Evolutionary conservation across 2,888 invertebrate species (phyloP).

Genomic region (Troides aeacus): DNA sequence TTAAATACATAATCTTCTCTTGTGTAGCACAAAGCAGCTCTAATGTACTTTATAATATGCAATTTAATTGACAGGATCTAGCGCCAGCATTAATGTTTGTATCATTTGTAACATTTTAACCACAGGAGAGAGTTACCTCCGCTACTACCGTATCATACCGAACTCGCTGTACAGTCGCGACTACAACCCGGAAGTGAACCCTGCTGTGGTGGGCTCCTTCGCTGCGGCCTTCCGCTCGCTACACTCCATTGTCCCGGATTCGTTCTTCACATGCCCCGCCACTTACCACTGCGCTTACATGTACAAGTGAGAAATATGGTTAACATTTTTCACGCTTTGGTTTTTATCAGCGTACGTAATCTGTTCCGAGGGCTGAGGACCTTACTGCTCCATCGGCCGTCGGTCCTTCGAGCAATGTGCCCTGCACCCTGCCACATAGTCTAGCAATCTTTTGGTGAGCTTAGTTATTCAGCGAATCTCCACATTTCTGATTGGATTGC

Average conservation of each 20-base stretch:
- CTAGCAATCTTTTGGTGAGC: no score
- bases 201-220: slow-evolving; percentile 84
- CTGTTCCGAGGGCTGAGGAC: slow-evolving; percentile 37
- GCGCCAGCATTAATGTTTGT: background rate
- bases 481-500: no score
- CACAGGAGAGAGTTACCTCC: slow-evolving; percentile 78
- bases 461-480: no score
- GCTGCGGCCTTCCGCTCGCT: slow-evolving; percentile 86
- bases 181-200: slow-evolving; percentile 82
- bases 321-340: background rate
- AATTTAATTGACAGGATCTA: no score
- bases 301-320: slow-evolving; percentile 50
- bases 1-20: no score
- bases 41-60: no score
- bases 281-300: slow-evolving; percentile 56
- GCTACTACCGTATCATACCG: slow-evolving; percentile 82
- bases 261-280: slow-evolving; percentile 61
- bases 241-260: slow-evolving; percentile 82
- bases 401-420: no score
- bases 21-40: no score
- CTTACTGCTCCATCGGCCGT: no score
- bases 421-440: no score
- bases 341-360: background rate
- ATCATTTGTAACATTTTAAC: background rate
- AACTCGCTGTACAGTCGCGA: slow-evolving; percentile 82